These are phyloP conservation scores for Hydrotaea diabolus DNA, from an alignment of 2,888 invertebrate genomes.

Conservation along the genomic window DNA sequence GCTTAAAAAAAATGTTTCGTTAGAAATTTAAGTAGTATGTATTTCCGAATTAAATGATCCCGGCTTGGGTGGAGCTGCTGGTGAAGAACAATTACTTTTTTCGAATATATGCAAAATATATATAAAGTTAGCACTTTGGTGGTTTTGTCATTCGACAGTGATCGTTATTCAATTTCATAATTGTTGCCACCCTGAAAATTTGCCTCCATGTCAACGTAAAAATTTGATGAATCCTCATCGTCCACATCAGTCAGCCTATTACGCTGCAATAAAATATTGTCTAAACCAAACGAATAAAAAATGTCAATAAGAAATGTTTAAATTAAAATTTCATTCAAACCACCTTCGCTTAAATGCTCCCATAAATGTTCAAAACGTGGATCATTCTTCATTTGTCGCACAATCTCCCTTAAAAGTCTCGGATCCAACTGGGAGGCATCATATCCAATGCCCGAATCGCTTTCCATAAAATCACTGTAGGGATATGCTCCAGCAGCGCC, in stretches of 20 bases:
- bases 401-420: constrained; percentile 22
- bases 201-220: background rate
- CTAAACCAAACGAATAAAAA: constrained; percentile 24
- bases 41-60: too few species aligned
- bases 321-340: background rate
- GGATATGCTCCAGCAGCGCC: background rate
- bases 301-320: background rate
- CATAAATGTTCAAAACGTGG: constrained; percentile 40
- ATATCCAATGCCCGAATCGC: background rate
- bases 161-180: constrained; percentile 1
- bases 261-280: background rate
- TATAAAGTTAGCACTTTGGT: too few species aligned
- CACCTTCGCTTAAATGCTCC: constrained; percentile 28
- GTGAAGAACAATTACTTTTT: too few species aligned
- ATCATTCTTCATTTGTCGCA: constrained; percentile 36
- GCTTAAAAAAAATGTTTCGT: too few species aligned
- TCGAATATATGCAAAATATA: too few species aligned
- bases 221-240: background rate
- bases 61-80: too few species aligned
- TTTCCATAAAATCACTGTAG: background rate
- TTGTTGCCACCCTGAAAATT: background rate
- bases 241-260: background rate
- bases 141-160: background rate
- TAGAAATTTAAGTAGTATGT: too few species aligned
- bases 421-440: background rate